Base-by-base conservation (phyloP, 2,113 vertebrate genomes). In the Melanerpes aurifrons region DNA sequence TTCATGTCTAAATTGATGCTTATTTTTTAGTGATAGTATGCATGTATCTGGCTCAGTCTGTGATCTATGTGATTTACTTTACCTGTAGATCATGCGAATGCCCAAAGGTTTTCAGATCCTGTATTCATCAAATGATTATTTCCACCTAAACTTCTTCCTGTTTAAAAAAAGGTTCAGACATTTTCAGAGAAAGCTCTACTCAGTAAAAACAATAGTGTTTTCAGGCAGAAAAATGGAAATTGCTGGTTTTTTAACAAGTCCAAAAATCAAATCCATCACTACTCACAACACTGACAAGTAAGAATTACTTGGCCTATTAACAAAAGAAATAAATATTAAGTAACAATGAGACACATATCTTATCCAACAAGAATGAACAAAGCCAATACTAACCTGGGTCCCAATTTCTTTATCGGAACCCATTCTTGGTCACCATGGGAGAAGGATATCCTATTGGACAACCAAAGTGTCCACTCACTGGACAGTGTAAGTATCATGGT, bases 211-310 rank as follows among this genome's bases (percentile, higher is more conserved):
- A 53, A 2, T 45, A 48, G 3, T 29, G 26, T 64, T 89, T 82
- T 68, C 43, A 25, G 63, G 45, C 32, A 12, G 25, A 85, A 93
- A 67, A 82, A 3, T 47, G 24, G 24, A 86, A 90, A 67, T 20
- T 14, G 1, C 5, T 62, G 6, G 1, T 79, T 64, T 87, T 58
- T 37, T 79, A 28, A 53, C 5, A 26, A 69, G 54, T 48, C 19
- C 13, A 62, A 84, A 88, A 83, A 89, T 79, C 63, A 74, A 89
- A 87, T 54, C 37, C 7, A 45, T 54, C 31, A 29, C 15, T 83
- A 57, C 43, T 74, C 15, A 31, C 21, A 57, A 76, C 40, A 72
- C 40, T 58, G 58, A 66, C 15, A 77, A 45, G 15, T 71, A 59
- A 83, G 25, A 88, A 71, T 66, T 72, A 35, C 13, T 72, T 61